phyloP scores from a whole-genome alignment of 2,797 vertebrate genomes.

The Eulemur mongoz region DNA sequence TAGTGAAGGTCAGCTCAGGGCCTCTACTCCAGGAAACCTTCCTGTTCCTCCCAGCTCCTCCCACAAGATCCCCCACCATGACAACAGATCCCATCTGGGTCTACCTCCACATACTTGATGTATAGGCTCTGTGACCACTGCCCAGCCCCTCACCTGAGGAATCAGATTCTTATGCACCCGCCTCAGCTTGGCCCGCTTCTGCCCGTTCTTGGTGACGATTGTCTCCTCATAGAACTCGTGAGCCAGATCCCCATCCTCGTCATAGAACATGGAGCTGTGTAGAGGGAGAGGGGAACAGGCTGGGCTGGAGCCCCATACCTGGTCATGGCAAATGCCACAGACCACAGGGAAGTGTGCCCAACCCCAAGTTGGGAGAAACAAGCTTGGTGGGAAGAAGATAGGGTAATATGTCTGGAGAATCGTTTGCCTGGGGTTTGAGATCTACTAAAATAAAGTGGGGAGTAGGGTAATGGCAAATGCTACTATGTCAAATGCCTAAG shows the following conservation, averaged over 20 bases:
- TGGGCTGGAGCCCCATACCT: constrained; percentile 11
- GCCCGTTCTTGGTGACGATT: constrained; percentile 96
- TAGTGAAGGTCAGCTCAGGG: constrained; percentile 56
- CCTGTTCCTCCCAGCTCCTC: neutral
- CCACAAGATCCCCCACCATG: neutral
- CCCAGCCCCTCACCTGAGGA: constrained; percentile 91
- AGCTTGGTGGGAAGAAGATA: neutral
- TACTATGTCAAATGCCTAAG: neutral
- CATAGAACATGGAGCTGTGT: constrained; percentile 96
- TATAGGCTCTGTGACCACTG: neutral
- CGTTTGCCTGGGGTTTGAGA: neutral
- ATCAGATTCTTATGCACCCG: constrained; percentile 97
- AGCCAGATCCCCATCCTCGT: constrained; percentile 98
- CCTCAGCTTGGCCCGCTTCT: constrained; percentile 96
- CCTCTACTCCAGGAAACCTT: constrained; percentile 15
- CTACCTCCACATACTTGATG: neutral
- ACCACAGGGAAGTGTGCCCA: neutral
- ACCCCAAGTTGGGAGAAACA: neutral
- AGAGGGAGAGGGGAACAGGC: constrained; percentile 35
- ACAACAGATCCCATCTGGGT: neutral
- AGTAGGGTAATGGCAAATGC: neutral
- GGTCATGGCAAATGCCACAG: neutral
- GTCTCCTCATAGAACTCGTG: constrained; percentile 99
- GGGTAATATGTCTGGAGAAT: neutral
- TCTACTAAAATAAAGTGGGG: neutral